phyloP scores from a whole-genome alignment of 2,797 vertebrate genomes.

The Decapterus maruadsi region DNA sequence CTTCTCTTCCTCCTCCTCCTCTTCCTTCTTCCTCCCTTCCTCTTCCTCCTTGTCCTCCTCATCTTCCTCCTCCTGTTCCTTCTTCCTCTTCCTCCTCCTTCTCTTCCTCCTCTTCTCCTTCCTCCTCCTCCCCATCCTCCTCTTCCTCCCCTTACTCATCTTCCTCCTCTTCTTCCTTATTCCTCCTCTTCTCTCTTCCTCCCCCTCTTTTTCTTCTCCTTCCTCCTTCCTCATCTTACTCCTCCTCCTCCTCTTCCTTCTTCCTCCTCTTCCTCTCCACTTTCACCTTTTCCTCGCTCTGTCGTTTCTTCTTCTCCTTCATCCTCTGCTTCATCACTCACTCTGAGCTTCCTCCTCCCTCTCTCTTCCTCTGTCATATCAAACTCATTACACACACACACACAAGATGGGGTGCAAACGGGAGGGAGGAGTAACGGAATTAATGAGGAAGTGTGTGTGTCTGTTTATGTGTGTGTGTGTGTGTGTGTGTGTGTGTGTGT shows the following conservation, averaged over 20 bases:
- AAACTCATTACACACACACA: constrained; percentile 25
- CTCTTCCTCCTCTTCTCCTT: no score
- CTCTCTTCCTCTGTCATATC: constrained; percentile 40
- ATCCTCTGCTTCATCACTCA: not conserved
- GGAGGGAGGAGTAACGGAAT: constrained; percentile 34
- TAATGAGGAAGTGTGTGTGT: constrained; percentile 19
- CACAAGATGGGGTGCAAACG: constrained; percentile 3
- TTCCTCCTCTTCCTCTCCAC: constrained; percentile 15
- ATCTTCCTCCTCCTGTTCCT: no score
- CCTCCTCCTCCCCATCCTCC: no score
- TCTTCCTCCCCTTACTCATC: no score
- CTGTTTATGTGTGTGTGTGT: constrained; percentile 5
- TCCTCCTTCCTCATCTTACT: constrained; percentile 20
- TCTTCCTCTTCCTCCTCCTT: no score
- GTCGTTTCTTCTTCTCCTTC: not conserved
- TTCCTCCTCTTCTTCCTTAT: no score
- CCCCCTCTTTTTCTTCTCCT: constrained; percentile 6
- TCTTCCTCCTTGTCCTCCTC: no score
- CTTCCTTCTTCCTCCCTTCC: no score
- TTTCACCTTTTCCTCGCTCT: not conserved
- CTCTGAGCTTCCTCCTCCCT: constrained; percentile 18
- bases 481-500: constrained; percentile 8
- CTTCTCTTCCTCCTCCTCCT: no score
- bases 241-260: not conserved
- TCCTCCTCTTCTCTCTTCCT: no score